Percentiles rank a stretch among this genome's conserved stretches.
These are phyloP conservation scores for Dione vanillae DNA, from an alignment of 2,888 invertebrate species.

Conservation along the genomic window DNA sequence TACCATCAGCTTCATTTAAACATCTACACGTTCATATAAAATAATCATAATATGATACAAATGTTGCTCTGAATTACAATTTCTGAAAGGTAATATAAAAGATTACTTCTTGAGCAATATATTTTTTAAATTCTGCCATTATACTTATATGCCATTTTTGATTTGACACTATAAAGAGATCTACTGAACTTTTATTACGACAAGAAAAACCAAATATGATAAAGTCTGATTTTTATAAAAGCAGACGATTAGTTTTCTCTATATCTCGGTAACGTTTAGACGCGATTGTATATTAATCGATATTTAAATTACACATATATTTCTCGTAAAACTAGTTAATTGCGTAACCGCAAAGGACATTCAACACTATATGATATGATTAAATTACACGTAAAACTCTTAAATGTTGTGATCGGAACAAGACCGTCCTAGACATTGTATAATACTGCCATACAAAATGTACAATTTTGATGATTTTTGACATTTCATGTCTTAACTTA, in stretches of 20 bases:
- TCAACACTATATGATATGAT: conserved; percentile 65
- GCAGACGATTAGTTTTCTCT: neutral
- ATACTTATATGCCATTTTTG: conserved; percentile 37
- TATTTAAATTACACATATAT: conserved; percentile 27
- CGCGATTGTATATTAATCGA: conserved; percentile 28
- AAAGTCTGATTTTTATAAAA: conserved; percentile 21
- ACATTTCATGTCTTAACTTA: conserved; percentile 78
- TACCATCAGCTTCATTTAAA: conserved; percentile 65
- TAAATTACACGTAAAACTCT: conserved; percentile 64
- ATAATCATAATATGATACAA: conserved; percentile 38
- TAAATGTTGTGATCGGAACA: conserved; percentile 55
- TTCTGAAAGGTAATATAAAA: conserved; percentile 67
- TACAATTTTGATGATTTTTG: conserved; percentile 54
- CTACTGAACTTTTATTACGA: conserved; percentile 41
- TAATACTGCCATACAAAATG: conserved; percentile 65
- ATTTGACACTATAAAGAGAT: conserved; percentile 47
- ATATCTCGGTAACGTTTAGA: conserved; percentile 33
- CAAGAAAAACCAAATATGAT: neutral
- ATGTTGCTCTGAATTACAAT: conserved; percentile 58
- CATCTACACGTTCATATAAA: conserved; percentile 63
- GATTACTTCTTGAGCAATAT: conserved; percentile 68
- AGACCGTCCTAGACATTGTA: conserved; percentile 53
- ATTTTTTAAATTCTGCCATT: conserved; percentile 45
- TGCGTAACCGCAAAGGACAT: conserved; percentile 50
- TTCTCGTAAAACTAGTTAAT: conserved; percentile 34